These are phyloP conservation scores for Nestor notabilis DNA, from an alignment of 2,113 vertebrate genomes.

Conservation along the genomic window DNA sequence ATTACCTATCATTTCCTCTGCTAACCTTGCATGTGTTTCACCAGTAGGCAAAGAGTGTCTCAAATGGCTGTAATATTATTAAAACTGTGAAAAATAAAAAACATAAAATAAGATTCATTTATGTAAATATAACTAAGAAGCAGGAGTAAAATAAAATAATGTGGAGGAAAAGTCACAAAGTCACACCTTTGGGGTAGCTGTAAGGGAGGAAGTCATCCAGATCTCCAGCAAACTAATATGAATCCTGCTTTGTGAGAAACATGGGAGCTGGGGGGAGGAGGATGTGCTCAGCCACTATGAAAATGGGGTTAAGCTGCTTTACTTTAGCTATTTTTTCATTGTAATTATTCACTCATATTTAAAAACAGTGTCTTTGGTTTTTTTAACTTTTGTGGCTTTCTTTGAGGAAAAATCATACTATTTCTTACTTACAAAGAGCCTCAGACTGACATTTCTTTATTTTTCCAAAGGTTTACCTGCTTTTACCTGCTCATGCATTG, in stretches of 20 bases:
- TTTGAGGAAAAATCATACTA: not conserved
- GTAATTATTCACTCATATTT: not conserved
- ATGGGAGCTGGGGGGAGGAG: accelerated
- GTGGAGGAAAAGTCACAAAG: accelerated
- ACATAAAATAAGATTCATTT: not conserved
- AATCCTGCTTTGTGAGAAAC: not conserved
- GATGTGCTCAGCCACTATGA: not conserved
- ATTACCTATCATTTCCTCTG: not conserved
- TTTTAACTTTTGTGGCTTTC: not conserved
- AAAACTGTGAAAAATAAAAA: accelerated
- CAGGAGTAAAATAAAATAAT: not conserved
- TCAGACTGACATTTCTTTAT: not conserved
- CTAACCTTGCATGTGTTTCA: not conserved
- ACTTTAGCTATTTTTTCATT: not conserved
- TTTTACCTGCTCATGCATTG: constrained; percentile 42
- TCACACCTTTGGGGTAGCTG: not conserved
- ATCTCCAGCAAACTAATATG: not conserved
- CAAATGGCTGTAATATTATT: not conserved
- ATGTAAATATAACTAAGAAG: not conserved
- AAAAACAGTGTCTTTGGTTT: accelerated
- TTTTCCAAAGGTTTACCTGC: constrained; percentile 7
- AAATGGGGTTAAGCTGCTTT: not conserved
- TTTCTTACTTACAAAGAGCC: not conserved
- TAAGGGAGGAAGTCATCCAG: not conserved
- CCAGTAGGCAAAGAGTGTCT: not conserved